Base-by-base conservation (phyloP, 2,113 vertebrate species). In the Cochlearius cochlearius region DNA sequence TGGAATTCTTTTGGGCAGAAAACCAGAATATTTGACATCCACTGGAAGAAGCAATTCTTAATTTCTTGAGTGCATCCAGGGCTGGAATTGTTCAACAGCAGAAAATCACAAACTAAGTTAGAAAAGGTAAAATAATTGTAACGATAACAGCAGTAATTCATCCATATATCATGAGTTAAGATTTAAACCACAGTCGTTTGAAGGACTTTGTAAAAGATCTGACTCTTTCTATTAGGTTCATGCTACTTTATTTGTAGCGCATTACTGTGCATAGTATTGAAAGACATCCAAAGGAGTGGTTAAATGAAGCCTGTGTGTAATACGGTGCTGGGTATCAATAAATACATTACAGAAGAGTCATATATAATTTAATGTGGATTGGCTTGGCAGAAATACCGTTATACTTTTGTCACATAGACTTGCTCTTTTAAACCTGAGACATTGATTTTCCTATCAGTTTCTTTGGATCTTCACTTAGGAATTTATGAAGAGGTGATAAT, bases 371-470 rank as follows among this genome's bases (percentile, higher is more conserved):
- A 29, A 79, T 38, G 56, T 8, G 74, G 58, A 47, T 17, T 16
- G 50, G 32, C 47, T 0, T 71, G 71, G 32, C 20, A 21, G 39
- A 63, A 64, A 23, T 50, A 52, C 0, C 2, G 55, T 27, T n/a
- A 12, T 12, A 47, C 22, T 62, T 74, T n/a, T 26, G 18, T 59
- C 43, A 3, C 3, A 38, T 0, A 53, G 26, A 43, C 9, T 58
- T 84, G 19, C 15, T 49, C 63, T 72, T 63, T 78, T 45, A 56
- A 68, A 62, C 25, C 38, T 15, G 50, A 66, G 49, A 30, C 34
- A 10, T 20, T 68, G 56, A 76, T 92, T 93, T 94, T 56, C 53
- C 30, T 32, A 3, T 60, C 0, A 1, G 8, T 72, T 72, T 36
- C 32, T 17, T 2, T 59, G 36, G 43, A 20, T 41, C 23, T 60